These are phyloP conservation scores for Psophia crepitans DNA, from an alignment of 2,113 vertebrate species.

Conservation along the genomic window DNA sequence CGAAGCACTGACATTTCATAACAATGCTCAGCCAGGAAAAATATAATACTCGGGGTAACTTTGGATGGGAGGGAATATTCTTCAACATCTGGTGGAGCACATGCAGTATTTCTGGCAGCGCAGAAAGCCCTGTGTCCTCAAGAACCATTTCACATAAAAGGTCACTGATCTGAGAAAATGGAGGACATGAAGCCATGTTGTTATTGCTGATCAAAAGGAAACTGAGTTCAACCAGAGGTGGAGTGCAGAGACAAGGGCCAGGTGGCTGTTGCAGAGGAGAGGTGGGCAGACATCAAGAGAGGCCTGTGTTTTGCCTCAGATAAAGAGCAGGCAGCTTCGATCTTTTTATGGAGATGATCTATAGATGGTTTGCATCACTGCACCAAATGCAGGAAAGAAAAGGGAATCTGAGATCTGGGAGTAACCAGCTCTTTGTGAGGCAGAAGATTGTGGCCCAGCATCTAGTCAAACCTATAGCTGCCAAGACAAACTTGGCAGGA, in stretches of 20 bases:
- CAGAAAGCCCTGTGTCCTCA: conserved; percentile 3
- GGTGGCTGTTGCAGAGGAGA: background rate
- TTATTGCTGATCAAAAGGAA: background rate
- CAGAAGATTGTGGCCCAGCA: background rate
- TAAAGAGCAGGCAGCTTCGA: background rate
- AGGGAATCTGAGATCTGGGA: background rate
- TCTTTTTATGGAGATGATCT: background rate
- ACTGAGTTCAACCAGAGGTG: background rate
- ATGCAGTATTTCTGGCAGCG: background rate
- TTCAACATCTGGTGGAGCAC: conserved; percentile 36
- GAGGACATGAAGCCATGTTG: background rate
- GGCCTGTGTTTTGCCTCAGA: background rate
- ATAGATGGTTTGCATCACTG: background rate
- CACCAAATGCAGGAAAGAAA: background rate
- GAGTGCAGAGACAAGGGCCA: background rate
- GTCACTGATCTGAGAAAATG: background rate
- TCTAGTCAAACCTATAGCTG: background rate
- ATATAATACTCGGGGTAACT: conserved; percentile 11
- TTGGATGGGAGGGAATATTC: background rate
- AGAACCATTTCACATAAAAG: background rate
- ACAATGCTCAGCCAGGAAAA: conserved; percentile 45
- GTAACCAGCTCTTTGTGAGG: background rate
- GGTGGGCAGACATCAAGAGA: background rate
- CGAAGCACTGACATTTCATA: conserved; percentile 19
- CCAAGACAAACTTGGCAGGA: background rate